Evolutionary conservation across 2,797 vertebrate species (phyloP).

Genomic region (Lacerta bilineata): DNA sequence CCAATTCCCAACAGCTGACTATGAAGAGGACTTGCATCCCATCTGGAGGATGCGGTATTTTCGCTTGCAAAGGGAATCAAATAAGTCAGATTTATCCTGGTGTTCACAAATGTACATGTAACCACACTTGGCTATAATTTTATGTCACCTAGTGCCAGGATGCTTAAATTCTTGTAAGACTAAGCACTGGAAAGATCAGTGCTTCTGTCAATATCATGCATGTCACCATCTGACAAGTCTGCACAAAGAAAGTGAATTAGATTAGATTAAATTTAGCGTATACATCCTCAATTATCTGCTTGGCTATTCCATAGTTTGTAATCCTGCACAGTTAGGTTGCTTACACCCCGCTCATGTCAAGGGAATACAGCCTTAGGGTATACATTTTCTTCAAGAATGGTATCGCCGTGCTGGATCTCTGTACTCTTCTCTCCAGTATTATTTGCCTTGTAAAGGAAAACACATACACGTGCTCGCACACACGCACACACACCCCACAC

Average conservation of each 20-base stretch:
- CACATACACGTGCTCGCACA: not conserved
- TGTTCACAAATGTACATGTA: constrained; percentile 52
- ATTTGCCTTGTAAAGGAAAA: constrained; percentile 71
- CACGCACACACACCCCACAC: not conserved
- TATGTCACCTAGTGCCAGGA: constrained; percentile 62
- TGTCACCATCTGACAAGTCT: constrained; percentile 71
- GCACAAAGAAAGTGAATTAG: constrained; percentile 72
- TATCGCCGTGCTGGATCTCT: constrained; percentile 39
- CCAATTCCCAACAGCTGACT: constrained; percentile 60
- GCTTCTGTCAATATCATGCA: constrained; percentile 64
- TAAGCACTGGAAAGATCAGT: constrained; percentile 68
- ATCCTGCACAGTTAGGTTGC: not conserved
- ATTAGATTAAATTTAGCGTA: constrained; percentile 61
- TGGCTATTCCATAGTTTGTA: constrained; percentile 48
- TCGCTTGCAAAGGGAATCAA: constrained; percentile 67
- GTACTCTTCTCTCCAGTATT: constrained; percentile 31
- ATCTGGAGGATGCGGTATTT: constrained; percentile 51
- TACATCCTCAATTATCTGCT: constrained; percentile 65
- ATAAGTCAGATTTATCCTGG: constrained; percentile 64
- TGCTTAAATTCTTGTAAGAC: constrained; percentile 68
- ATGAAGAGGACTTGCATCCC: constrained; percentile 54
- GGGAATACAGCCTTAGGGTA: constrained; percentile 48
- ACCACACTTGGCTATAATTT: constrained; percentile 41
- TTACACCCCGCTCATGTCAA: not conserved
- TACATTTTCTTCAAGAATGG: constrained; percentile 9